Conservation (phyloP, 2,888 invertebrate genomes). For the Agrochola circellaris region DNA sequence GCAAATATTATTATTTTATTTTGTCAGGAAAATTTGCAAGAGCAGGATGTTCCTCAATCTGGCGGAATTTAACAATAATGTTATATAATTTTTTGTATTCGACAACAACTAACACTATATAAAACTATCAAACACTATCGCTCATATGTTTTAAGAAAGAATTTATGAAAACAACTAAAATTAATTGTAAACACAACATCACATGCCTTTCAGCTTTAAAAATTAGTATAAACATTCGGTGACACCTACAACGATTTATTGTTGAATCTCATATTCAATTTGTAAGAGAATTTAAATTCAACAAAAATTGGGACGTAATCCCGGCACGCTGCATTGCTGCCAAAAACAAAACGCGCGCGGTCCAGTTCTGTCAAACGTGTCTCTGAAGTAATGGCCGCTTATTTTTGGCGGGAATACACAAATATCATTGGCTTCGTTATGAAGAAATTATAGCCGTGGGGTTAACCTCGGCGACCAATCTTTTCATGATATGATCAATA, state of each 20-base stretch:
- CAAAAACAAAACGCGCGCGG: slow-evolving; percentile 78
- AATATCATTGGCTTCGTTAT: slow-evolving; percentile 80
- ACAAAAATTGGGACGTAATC: slow-evolving; percentile 60
- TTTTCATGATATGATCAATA: slow-evolving; percentile 71
- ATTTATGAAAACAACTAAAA: slow-evolving; percentile 32
- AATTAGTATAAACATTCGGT: slow-evolving; percentile 34
- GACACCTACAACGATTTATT: slow-evolving; percentile 59
- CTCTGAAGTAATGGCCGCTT: slow-evolving; percentile 84
- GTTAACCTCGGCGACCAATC: slow-evolving; percentile 70
- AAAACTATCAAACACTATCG: background rate
- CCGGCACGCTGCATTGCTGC: slow-evolving; percentile 70
- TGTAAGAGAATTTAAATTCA: slow-evolving; percentile 62
- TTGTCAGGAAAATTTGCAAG: background rate
- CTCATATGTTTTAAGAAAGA: background rate
- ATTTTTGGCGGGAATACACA: slow-evolving; percentile 86
- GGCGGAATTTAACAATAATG: background rate
- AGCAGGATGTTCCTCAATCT: background rate
- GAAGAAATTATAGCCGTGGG: slow-evolving; percentile 75
- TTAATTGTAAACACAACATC: slow-evolving; percentile 28
- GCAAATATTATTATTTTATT: slow-evolving; percentile 21
- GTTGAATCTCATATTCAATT: slow-evolving; percentile 65
- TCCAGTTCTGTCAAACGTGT: slow-evolving; percentile 86
- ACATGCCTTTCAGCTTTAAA: slow-evolving; percentile 13
- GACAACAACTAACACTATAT: background rate
- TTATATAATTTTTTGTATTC: background rate